phyloP scores from a whole-genome alignment of 1,140 invertebrate species.

The Aleiodes sp. region DNA sequence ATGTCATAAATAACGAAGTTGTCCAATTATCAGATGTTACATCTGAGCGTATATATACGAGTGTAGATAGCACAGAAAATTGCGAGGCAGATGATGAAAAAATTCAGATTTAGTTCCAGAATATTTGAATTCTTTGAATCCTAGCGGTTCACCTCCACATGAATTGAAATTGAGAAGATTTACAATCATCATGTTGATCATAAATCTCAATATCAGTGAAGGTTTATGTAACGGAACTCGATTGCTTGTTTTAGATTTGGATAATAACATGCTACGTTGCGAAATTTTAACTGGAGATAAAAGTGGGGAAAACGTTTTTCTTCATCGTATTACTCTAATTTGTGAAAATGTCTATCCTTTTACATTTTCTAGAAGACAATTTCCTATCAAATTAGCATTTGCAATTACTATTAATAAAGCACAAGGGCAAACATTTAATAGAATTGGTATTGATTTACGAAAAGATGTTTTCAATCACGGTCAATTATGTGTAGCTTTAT shows the following conservation, averaged over 20 bases:
- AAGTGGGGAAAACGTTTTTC: conserved; percentile 27
- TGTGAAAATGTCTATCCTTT: conserved; percentile 17
- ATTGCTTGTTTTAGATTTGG: conserved; percentile 30
- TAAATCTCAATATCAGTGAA: conserved; percentile 13
- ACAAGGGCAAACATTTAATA: conserved; percentile 48
- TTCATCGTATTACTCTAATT: background rate
- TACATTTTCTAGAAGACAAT: too few species aligned
- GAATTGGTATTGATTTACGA: conserved; percentile 48
- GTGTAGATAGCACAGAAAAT: too few species aligned
- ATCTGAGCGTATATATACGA: background rate
- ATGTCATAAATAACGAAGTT: conserved; percentile 23
- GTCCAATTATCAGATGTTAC: background rate
- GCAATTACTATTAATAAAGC: too few species aligned
- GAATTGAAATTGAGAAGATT: background rate
- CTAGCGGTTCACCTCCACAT: too few species aligned
- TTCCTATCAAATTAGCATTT: background rate
- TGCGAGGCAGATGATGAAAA: conserved; percentile 5
- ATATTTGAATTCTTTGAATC: conserved; percentile 41
- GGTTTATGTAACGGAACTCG: too few species aligned
- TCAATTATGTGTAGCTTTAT: conserved; percentile 19
- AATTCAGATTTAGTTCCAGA: conserved; percentile 31
- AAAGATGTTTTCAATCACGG: conserved; percentile 51
- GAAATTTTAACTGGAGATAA: conserved; percentile 39
- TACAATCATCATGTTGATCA: background rate
- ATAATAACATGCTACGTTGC: conserved; percentile 37